Evolutionary conservation across 2,797 vertebrate species (phyloP), one percentile per base, ranked within the genome.

Genomic region (Chelon labrosus): DNA sequence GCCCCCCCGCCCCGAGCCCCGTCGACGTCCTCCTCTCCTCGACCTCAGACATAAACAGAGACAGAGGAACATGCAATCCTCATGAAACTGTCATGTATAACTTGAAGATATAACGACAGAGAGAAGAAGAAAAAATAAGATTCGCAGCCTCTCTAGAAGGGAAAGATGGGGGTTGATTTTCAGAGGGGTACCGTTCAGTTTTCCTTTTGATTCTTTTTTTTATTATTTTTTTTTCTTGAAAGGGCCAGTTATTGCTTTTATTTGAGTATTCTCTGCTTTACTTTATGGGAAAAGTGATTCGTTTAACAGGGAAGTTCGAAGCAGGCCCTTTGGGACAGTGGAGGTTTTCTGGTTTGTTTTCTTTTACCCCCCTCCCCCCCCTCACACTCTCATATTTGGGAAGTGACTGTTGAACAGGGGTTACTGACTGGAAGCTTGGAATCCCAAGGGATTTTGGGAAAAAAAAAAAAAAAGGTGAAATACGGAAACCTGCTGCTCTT

Each of bases 401-500:
- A 89, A 82, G 83, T 46, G 91, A 93, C 93, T 89, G 86, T 87
- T 84, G 91, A 92, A 92, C 85, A 88, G 89, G 90, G 90, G 91
- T 91, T 85, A 90, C 77, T 89, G 86, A 88, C 88, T 94, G 91
- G 93, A 92, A 84, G 83, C 83, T 66, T 47, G 67, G 84, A 89
- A 90, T 93, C 91, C 90, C 88, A 79, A 80, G 83, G 86, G 73
- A 80, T 68, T 83, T 84, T 86, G 86, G 92, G 22, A 22, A 22
- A 22, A 22, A 22, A 22, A 22, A 22, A 22, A 22, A 88, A 92
- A 75, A 89, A 91, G 93, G 91, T 94, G 94, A 93, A 94, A 94
- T 93, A 94, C 85, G 86, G 89, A 95, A 94, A 95, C 93, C 91
- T 96, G 95, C 95, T 96, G 95, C 95, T 96, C 94, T 95, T 95